Conservation (phyloP, 2,888 invertebrate genomes). For the Agonopterix alstromeriana region DNA sequence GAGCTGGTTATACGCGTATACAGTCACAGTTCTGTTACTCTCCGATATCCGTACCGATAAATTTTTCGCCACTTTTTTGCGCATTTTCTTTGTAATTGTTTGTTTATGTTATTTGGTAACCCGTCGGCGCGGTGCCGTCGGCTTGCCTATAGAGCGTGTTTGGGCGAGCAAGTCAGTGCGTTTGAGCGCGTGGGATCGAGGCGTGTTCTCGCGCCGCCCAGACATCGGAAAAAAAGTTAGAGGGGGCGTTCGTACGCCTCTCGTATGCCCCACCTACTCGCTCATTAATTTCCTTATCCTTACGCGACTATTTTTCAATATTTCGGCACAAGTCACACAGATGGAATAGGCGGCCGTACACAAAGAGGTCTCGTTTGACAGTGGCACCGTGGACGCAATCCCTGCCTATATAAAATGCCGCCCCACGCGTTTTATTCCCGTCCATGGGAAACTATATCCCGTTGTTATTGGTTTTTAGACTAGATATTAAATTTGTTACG, state of each 20-base stretch:
- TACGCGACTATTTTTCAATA: slow-evolving; percentile 61
- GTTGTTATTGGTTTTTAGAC: slow-evolving; percentile 31
- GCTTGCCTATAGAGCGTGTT: slow-evolving; percentile 49
- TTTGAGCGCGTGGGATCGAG: slow-evolving; percentile 63
- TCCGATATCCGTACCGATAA: slow-evolving; percentile 22
- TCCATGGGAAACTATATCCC: slow-evolving; percentile 50
- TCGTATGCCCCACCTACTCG: slow-evolving; percentile 64
- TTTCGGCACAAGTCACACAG: slow-evolving; percentile 42
- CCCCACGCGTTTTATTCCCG: slow-evolving; percentile 63
- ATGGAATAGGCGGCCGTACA: slow-evolving; percentile 53
- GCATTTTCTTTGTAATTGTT: slow-evolving; percentile 10
- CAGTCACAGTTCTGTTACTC: slow-evolving; percentile 17
- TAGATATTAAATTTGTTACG: neutral
- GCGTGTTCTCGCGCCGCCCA: slow-evolving; percentile 69
- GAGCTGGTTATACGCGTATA: slow-evolving; percentile 10
- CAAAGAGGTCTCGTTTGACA: slow-evolving; percentile 66
- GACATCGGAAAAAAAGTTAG: slow-evolving; percentile 63
- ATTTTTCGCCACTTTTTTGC: slow-evolving; percentile 22
- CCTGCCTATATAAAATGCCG: slow-evolving; percentile 67
- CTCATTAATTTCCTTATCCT: slow-evolving; percentile 64
- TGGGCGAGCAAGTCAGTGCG: slow-evolving; percentile 48
- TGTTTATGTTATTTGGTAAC: slow-evolving; percentile 45
- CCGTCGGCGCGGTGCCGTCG: slow-evolving; percentile 58
- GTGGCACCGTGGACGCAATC: slow-evolving; percentile 59
- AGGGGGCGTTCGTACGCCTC: slow-evolving; percentile 57